Evolutionary conservation across 2,888 invertebrate species (phyloP), one percentile per base, ranked within the genome.

Genomic region (Lagria hirta): DNA sequence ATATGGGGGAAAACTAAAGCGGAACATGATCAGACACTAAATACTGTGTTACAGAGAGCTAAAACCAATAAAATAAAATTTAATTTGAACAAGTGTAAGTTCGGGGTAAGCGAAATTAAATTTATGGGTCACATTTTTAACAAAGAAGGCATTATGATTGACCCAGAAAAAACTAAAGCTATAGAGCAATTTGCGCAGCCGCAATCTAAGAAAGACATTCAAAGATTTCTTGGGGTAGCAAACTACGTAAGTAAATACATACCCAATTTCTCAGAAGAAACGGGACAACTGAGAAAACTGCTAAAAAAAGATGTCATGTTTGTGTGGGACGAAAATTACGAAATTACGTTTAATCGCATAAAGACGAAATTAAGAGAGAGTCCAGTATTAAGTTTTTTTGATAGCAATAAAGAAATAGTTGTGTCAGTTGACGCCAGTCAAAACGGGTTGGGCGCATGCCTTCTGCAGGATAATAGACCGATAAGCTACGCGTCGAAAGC

Each of bases 201-300:
- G 13, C 50, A 41, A 26, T 53, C 48, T 24, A 55, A 54, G 32
- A 50, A 53, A 45, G 54, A 54, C 7, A 16, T 64, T 1, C 50
- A 60, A 30, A 50, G 51, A 34, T 54, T 65, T 24, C 44, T 63
- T 13, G 64, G 64, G 3, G 30, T 62, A 21, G 49, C 57, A 3
- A 62, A 54, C 10, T 61, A 61, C 52, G 40, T 60, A 30, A 27
- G 43, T 11, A 41, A 22, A 43, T 53, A 49, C 33, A 43, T 51
- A 27, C 26, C 40, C 6, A 50, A 51, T 26, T 27, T 53, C 7
- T 53, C 53, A 3, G 27, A 43, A 18, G 35, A 44, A 27, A 48
- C 51, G 6, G 10, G 32, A 17, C 32, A 42, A 1, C 22, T 49
- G 1, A 30, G 43, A 23, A 29, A 45, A 33, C 30, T 51, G 12